Percentiles rank a stretch among this genome's conserved stretches.
These are phyloP conservation scores for Siderastrea siderea DNA, from an alignment of 92 coral and sea anemone species.

Conservation along the genomic window DNA sequence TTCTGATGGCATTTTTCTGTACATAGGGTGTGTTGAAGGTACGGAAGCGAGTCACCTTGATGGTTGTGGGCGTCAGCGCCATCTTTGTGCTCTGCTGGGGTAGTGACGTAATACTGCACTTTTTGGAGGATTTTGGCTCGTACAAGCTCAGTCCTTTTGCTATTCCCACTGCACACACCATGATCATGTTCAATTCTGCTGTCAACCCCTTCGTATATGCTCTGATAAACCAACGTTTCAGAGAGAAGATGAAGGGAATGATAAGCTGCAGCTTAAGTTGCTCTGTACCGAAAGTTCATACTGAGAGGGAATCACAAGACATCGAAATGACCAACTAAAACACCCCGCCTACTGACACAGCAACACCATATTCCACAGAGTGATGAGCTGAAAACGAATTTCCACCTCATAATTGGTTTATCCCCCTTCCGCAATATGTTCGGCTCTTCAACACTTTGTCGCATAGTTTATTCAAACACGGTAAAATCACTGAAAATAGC, in stretches of 20 bases:
- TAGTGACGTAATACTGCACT: background rate
- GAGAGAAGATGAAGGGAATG: slow-evolving; percentile 7
- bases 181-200: slow-evolving; percentile 25
- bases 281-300: too few relatives aligned
- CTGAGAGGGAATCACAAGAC: too few relatives aligned
- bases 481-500: too few relatives aligned
- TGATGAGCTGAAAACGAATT: too few relatives aligned
- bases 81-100: slow-evolving; percentile 30
- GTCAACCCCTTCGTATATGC: slow-evolving; percentile 34
- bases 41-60: slow-evolving; percentile 31
- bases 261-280: background rate
- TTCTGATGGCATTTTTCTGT: background rate
- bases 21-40: slow-evolving; percentile 17
- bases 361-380: too few relatives aligned
- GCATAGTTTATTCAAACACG: too few relatives aligned
- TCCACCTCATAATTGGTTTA: too few relatives aligned
- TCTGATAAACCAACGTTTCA: slow-evolving; percentile 25
- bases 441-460: too few relatives aligned
- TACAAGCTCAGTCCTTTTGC: background rate
- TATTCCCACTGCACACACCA: background rate
- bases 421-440: too few relatives aligned
- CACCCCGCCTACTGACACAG: too few relatives aligned
- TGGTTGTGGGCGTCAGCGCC: slow-evolving; percentile 4
- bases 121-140: background rate
- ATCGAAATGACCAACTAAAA: too few relatives aligned